Evolutionary conservation across 2,888 invertebrate species (phyloP), one percentile per base, ranked within the genome.

Genomic region (Brenthis ino): DNA sequence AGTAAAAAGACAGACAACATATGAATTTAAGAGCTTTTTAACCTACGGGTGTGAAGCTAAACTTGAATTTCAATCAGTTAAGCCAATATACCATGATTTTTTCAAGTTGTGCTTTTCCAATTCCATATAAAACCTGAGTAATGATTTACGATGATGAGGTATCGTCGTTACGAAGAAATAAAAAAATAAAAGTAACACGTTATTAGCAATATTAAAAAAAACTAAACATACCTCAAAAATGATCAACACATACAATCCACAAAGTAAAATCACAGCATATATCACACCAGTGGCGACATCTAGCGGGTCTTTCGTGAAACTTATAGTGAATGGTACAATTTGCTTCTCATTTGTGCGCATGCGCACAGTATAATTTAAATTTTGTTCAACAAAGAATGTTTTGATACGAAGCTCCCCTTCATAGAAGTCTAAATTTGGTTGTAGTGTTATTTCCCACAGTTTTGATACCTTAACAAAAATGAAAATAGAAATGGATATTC

Each of bases 221-320:
- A n/a, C 3, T 4, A 53, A 16, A 76, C 82, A 80, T 84, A 97
- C 96, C 88, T 97, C 97, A 89, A 97, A 97, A 72, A 98, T 95
- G 72, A 97, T 96, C 16, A 97, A 85, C 6, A 95, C 81, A 81
- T 97, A 97, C 54, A 97, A 93, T 2, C 95, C 94, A 8, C 95
- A 71, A 2, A 97, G 87, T 43, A 97, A 93, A 4, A 95, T 72
- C 0, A 95, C 94, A 0, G 96, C 96, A 76, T 95, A 95, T 13
- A 95, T 82, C 11, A 96, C 94, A 0, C 97, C 96, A 73, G 93
- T 91, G 65, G 94, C 90, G 0, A 91, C 85, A 78, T 95, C 93
- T 47, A 95, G 93, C 0, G 96, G 95, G 56, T 94, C 83, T 0
- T 94, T 80, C 81, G 95, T 94, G 75, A 94, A 95, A 48, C 85